These are phyloP conservation scores for Argyra leucocephala DNA, from an alignment of 2,888 invertebrate genomes.

Conservation along the genomic window DNA sequence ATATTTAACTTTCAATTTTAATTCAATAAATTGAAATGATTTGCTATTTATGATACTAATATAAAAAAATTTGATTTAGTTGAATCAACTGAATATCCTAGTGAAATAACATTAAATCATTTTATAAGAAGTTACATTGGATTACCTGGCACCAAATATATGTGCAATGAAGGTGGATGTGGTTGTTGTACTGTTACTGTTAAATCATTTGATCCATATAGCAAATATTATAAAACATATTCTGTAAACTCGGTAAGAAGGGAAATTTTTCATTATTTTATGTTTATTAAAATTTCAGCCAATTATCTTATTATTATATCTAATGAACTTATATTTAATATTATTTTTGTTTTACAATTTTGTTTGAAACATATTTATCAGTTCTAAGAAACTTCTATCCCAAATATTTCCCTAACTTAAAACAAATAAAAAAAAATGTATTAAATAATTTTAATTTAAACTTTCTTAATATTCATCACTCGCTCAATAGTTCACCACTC, in stretches of 20 bases:
- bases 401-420: background rate
- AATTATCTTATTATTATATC: too few relatives aligned
- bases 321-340: too few relatives aligned
- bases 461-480: too few relatives aligned
- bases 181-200: conserved; percentile 48
- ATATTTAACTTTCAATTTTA: too few relatives aligned
- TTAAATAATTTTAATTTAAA: too few relatives aligned
- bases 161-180: conserved; percentile 56
- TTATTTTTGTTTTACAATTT: too few relatives aligned
- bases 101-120: conserved; percentile 45
- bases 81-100: conserved; percentile 11
- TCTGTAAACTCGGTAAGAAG: conserved; percentile 14
- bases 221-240: conserved; percentile 12
- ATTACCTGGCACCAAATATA: conserved; percentile 50
- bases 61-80: background rate
- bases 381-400: background rate
- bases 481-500: too few relatives aligned
- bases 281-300: background rate
- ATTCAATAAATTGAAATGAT: too few relatives aligned
- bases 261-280: background rate
- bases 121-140: conserved; percentile 47
- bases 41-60: too few relatives aligned
- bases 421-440: too few relatives aligned
- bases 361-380: too few relatives aligned
- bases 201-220: conserved; percentile 23